Base-by-base conservation (phyloP, 2,888 invertebrate species). In the Heliconius hortense region DNA sequence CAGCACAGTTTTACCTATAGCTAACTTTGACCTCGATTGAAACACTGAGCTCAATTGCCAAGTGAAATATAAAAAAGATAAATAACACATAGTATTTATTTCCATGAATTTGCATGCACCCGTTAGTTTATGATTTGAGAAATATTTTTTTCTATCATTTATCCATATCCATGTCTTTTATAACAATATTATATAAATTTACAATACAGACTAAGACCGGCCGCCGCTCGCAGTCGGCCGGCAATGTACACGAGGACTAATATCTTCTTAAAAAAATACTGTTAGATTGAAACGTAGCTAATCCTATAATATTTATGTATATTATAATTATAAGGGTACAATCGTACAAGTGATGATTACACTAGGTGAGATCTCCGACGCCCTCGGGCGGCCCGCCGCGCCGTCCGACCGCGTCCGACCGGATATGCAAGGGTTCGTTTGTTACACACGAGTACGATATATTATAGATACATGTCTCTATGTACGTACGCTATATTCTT, bases 241-340 rank as follows among this genome's bases (percentile, higher is more conserved):
- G 88, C 88, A 88, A 92, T 93, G 89, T 93, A 93, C 93, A 92
- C 91, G 85, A 92, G 92, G 92, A 91, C 93, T 93, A 93, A 94
- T 94, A 94, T 94, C 93, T 93, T 93, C 91, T 93, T 94, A 94
- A 93, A 94, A 94, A 94, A 94, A 94, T 94, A 94, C 94, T 93
- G 93, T 94, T 94, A 94, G 93, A 93, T 93, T 93, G 94, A 93
- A 94, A 94, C 89, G 90, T 92, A 92, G 92, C 93, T 93, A 93
- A 91, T 87, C 89, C 93, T 94, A 93, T 89, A 86, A 80, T 84
- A 84, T 83, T 90, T 90, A 92, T 92, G 90, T 91, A 91, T 91
- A 92, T 88, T 86, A 88, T 89, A 89, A 90, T 88, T 88, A 87
- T 88, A 90, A 92, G 91, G 89, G 92, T 92, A 92, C 89, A 89